Percentiles rank a stretch among this genome's conserved stretches.
Conservation (phyloP, 2,797 vertebrate species). For the Hippocampus kuda region DNA sequence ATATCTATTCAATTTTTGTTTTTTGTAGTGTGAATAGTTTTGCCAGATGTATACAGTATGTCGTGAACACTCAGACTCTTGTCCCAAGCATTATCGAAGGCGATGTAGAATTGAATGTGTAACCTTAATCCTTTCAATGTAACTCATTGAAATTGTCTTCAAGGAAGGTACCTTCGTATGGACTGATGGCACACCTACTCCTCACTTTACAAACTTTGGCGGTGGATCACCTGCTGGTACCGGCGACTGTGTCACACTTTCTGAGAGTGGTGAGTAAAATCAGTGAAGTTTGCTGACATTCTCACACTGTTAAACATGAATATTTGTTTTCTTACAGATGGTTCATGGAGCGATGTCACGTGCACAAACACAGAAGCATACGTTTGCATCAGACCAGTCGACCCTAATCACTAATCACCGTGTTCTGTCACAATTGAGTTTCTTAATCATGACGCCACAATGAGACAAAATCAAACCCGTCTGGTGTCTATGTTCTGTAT, state of each 20-base stretch:
- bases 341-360: background rate
- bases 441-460: no score
- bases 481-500: background rate
- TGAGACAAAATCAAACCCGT: background rate
- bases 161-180: background rate
- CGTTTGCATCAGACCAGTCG: background rate
- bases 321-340: background rate
- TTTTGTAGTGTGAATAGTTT: no score
- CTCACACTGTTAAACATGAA: background rate
- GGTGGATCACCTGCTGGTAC: accelerated
- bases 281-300: background rate
- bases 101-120: background rate
- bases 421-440: no score
- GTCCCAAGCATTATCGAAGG: no score
- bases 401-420: background rate
- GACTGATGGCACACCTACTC: background rate
- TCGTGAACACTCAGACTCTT: no score
- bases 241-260: background rate
- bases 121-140: background rate
- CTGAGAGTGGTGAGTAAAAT: background rate
- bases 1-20: no score
- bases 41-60: no score
- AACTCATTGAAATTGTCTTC: background rate
- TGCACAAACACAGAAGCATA: background rate
- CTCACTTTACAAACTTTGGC: accelerated